Conservation (phyloP, 2,888 invertebrate species). For the Platypus cylindrus region DNA sequence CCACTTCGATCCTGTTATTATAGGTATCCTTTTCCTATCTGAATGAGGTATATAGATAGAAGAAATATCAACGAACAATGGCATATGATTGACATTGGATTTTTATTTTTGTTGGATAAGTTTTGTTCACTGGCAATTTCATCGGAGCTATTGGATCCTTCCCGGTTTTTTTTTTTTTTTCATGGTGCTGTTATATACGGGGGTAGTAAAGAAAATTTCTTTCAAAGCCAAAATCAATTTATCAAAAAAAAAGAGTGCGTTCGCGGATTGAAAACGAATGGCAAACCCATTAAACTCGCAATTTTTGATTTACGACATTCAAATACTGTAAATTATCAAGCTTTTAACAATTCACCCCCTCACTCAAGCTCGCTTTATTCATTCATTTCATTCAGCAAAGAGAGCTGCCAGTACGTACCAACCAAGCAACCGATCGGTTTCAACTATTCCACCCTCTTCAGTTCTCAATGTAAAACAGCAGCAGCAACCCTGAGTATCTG, state of each 20-base stretch:
- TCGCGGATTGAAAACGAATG: too few relatives aligned
- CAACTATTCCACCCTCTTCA: not conserved
- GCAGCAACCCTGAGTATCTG: too few relatives aligned
- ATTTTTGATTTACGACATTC: slow-evolving; percentile 28
- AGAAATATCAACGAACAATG: slow-evolving; percentile 15
- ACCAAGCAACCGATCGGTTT: slow-evolving; percentile 3
- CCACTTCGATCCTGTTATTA: too few relatives aligned
- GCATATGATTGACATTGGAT: slow-evolving; percentile 10
- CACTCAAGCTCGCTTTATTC: slow-evolving; percentile 19
- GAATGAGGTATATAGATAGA: slow-evolving; percentile 22
- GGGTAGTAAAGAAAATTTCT: too few relatives aligned
- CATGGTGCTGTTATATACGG: not conserved
- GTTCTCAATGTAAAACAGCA: slow-evolving; percentile 1
- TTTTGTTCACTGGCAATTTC: slow-evolving; percentile 2
- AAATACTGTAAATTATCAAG: slow-evolving; percentile 29
- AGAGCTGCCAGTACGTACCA: slow-evolving; percentile 5
- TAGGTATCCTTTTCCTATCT: too few relatives aligned
- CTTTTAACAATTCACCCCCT: slow-evolving; percentile 31
- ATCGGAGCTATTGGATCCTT: too few relatives aligned
- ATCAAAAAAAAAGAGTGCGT: too few relatives aligned
- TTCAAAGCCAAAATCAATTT: too few relatives aligned
- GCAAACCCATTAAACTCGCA: too few relatives aligned
- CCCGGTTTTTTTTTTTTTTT: not conserved
- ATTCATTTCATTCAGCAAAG: too few relatives aligned
- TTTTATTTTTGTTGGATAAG: not conserved